Evolutionary conservation across 2,113 vertebrate species (phyloP).

Genomic region (Archocentrus centrarchus): DNA sequence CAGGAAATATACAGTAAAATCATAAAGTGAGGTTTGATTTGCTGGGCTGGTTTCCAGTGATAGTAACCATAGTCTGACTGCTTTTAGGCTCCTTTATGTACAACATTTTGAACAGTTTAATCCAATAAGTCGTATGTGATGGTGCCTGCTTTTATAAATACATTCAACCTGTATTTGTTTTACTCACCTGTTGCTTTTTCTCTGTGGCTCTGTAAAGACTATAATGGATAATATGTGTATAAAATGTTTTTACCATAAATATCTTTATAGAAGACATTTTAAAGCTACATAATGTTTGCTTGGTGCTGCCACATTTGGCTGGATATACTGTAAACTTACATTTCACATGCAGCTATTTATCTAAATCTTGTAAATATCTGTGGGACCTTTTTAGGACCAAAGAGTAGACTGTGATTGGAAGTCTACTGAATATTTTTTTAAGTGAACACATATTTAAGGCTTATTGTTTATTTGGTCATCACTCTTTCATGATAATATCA

Average conservation of each 20-base stretch:
- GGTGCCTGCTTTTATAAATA: constrained; percentile 68
- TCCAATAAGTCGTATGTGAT: constrained; percentile 52
- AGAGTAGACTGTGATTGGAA: neutral
- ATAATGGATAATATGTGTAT: neutral
- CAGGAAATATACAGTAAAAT: neutral
- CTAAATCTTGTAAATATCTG: neutral
- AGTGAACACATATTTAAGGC: neutral
- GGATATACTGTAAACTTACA: neutral
- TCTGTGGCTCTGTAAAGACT: neutral
- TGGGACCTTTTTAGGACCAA: neutral
- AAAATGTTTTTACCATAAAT: neutral
- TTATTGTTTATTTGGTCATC: neutral
- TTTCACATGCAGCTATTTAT: neutral
- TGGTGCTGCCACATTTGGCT: neutral
- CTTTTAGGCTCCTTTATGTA: constrained; percentile 27
- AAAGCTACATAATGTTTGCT: neutral
- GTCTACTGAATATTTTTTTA: neutral
- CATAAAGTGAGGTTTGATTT: neutral
- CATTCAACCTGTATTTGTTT: constrained; percentile 15
- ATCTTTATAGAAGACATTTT: neutral
- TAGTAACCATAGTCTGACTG: constrained; percentile 58
- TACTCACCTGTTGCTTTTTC: constrained; percentile 34
- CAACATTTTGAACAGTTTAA: constrained; percentile 13
- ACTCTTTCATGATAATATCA: neutral
- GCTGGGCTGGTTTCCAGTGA: neutral